These are phyloP conservation scores for Alouatta palliata DNA, from an alignment of 2,113 vertebrate species.

Conservation along the genomic window DNA sequence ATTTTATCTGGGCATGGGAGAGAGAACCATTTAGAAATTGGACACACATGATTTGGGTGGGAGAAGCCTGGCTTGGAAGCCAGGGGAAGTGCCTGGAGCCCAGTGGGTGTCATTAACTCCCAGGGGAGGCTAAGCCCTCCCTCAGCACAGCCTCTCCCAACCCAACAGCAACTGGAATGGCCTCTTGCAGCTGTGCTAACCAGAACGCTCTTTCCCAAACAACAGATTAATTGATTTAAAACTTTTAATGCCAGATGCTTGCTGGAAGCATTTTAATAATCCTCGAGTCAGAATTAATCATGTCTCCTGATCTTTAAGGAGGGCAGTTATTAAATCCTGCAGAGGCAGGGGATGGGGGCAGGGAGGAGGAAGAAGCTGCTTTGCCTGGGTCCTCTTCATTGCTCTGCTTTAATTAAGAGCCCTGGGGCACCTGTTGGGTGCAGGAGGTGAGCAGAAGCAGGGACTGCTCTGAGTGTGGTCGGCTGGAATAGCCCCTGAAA, in stretches of 20 bases:
- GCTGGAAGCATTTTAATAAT: slow-evolving; percentile 80
- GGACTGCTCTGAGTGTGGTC: not conserved
- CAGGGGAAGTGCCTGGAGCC: not conserved
- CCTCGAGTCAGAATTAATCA: slow-evolving; percentile 80
- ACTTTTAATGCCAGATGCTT: slow-evolving; percentile 79
- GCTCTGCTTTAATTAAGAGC: slow-evolving; percentile 51
- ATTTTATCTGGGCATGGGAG: not conserved
- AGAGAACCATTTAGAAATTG: not conserved
- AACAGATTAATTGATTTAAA: slow-evolving; percentile 81
- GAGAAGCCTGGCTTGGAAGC: not conserved
- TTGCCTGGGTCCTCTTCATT: not conserved
- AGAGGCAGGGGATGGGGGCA: slow-evolving; percentile 23
- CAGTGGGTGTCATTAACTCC: not conserved
- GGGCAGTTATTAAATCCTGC: slow-evolving; percentile 78
- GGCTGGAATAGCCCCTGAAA: not conserved
- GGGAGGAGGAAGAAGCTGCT: not conserved
- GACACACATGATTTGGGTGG: not conserved
- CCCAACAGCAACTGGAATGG: not conserved
- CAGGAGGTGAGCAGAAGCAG: not conserved
- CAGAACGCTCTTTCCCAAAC: slow-evolving; percentile 62
- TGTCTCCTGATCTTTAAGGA: slow-evolving; percentile 79
- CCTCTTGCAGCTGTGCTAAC: slow-evolving; percentile 66
- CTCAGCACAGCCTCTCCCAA: not conserved
- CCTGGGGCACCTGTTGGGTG: not conserved
- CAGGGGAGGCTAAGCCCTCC: not conserved